Evolutionary conservation across 2,888 invertebrate species (phyloP).

Genomic region (Cordilura impudica): DNA sequence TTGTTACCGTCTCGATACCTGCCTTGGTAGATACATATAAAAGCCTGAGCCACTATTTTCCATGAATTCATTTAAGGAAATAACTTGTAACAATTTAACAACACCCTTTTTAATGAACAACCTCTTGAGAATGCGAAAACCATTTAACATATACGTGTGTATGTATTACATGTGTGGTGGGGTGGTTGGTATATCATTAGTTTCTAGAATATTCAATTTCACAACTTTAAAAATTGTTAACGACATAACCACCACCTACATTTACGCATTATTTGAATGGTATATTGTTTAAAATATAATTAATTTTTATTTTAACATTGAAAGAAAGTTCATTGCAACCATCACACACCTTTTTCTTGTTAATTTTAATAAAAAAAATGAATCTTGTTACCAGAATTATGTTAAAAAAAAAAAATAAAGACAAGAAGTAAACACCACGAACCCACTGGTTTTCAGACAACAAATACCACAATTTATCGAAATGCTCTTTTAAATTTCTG

Average conservation of each 20-base stretch:
- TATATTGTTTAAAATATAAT: neutral
- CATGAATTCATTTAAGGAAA: too few species aligned
- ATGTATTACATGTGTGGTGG: too few species aligned
- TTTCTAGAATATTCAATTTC: neutral
- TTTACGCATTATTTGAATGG: neutral
- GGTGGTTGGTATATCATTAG: too few species aligned
- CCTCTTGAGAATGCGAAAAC: too few species aligned
- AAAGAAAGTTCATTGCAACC: constrained; percentile 42
- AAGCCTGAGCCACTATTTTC: too few species aligned
- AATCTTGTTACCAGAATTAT: constrained; percentile 13
- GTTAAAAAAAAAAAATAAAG: constrained; percentile 5
- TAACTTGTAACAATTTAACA: too few species aligned
- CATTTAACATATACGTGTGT: too few species aligned
- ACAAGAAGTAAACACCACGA: constrained; percentile 6
- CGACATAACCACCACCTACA: neutral
- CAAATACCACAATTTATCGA: constrained; percentile 15
- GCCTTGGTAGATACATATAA: too few species aligned
- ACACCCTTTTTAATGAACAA: too few species aligned
- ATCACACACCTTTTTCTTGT: constrained; percentile 53
- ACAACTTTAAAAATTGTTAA: neutral
- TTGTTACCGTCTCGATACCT: too few species aligned
- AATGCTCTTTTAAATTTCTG: neutral
- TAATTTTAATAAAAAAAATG: constrained; percentile 6
- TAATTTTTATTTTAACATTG: constrained; percentile 11
- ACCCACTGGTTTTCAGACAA: constrained; percentile 10